Base-by-base conservation (phyloP, 2,113 vertebrate species). In the Ondatra zibethicus region DNA sequence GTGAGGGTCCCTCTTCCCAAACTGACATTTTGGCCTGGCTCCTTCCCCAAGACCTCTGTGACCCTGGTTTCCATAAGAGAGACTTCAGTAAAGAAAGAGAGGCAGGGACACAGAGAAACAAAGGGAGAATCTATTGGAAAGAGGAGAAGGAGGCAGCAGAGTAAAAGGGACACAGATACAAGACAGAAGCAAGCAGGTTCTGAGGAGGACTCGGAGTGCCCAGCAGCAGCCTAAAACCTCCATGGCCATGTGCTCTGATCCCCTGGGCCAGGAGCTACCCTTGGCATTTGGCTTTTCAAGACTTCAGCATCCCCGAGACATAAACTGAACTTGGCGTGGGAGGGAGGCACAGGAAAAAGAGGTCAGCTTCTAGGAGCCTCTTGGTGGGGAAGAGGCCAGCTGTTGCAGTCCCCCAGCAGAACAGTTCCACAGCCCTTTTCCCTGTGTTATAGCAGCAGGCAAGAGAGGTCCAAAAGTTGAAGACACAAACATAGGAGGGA, bases 311-410 rank as follows among this genome's bases (percentile, higher is more conserved):
- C 31, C 78, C 80, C 66, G 29, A 81, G 58, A 90, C 39, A 80
- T 27, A 50, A 73, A 50, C 19, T 80, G 80, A 63, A 89, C 68
- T 72, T 80, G n/a, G 77, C 11, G 9, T 55, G 31, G 91, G 87
- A 96, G 31, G 91, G 87, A 96, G 52, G 76, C 63, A 81, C 21
- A 72, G 66, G 39, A 19, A 91, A 94, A 92, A 70, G 68, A 84
- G 36, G 70, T 86, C 89, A 94, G 68, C 27, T 88, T 88, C 81
- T 88, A 78, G 36, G 65, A 47, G 73, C 36, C 42, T 73, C 45
- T 68, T 84, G 47, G 70, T 82, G 42, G 23, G 23, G 90, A 86
- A 68, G 55, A 88, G 45, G 72, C 77, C 77, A 97, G 91, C 85
- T 91, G 29, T 70, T 55, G 52, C 61, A 33, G 42, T 68, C 39